These are phyloP conservation scores for Arenicola marina DNA, from an alignment of 2,888 invertebrate species.

Conservation along the genomic window DNA sequence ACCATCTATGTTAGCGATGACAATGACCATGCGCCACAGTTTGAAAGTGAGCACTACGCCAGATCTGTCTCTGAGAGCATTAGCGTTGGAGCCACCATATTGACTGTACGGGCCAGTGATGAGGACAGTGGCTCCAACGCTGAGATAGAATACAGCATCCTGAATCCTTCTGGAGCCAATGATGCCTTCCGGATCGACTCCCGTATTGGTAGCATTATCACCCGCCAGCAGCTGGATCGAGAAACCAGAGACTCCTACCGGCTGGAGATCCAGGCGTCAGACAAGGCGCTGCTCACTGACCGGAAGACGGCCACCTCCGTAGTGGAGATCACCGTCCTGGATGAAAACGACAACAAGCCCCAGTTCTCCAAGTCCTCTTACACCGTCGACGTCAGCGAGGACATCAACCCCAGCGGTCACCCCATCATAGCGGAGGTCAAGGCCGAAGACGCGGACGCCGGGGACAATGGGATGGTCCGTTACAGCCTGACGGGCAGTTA, in stretches of 20 bases:
- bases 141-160: conserved; percentile 70
- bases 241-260: conserved; percentile 85
- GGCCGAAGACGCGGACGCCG: conserved; percentile 91
- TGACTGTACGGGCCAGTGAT: conserved; percentile 89
- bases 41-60: conserved; percentile 89
- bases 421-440: conserved; percentile 82
- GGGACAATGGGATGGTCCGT: conserved; percentile 88
- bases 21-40: conserved; percentile 92
- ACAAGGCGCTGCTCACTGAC: conserved; percentile 73
- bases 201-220: conserved; percentile 80
- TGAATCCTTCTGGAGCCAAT: conserved; percentile 70
- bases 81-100: conserved; percentile 83
- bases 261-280: conserved; percentile 81
- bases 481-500: conserved; percentile 96
- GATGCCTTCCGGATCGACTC: conserved; percentile 85
- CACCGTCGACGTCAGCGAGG: conserved; percentile 80
- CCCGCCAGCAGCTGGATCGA: conserved; percentile 80
- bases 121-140: conserved; percentile 89
- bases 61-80: conserved; percentile 87
- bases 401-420: conserved; percentile 81
- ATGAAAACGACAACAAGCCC: conserved; percentile 95
- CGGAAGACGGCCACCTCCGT: conserved; percentile 84
- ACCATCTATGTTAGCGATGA: conserved; percentile 89
- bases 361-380: conserved; percentile 84
- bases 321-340: conserved; percentile 90